Evolutionary conservation across 1,140 invertebrate genomes (phyloP).

Genomic region (Drosophila baimaii): DNA sequence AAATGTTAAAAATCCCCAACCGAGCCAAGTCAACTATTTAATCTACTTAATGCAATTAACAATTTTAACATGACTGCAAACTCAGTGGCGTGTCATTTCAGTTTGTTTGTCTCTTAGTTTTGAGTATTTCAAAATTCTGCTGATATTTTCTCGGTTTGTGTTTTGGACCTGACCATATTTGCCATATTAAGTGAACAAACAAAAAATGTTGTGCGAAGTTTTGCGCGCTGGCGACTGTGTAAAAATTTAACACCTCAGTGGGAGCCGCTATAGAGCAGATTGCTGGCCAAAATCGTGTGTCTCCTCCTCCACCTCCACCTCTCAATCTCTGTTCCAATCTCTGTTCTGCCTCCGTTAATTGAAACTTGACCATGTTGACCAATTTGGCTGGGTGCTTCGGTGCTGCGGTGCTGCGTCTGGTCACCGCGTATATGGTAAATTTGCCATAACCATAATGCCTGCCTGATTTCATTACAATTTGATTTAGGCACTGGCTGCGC

Average conservation of each 20-base stretch:
- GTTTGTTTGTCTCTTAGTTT: constrained; percentile 35
- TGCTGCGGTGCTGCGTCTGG: constrained; percentile 17
- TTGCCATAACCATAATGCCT: constrained; percentile 79
- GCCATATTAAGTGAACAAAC: constrained; percentile 15
- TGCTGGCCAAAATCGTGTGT: constrained; percentile 25
- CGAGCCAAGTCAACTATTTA: constrained; percentile 70
- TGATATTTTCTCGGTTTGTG: constrained; percentile 16
- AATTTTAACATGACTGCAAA: constrained; percentile 83
- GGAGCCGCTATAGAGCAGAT: constrained; percentile 29
- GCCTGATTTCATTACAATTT: constrained; percentile 78
- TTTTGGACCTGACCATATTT: constrained; percentile 52
- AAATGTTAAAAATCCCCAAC: constrained; percentile 81
- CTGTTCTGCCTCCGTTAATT: constrained; percentile 60
- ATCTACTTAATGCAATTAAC: constrained; percentile 84
- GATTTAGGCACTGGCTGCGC: constrained; percentile 73
- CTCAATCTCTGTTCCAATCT: constrained; percentile 13
- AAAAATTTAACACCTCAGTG: constrained; percentile 59
- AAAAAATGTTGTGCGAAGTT: constrained; percentile 57
- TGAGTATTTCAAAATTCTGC: constrained; percentile 61
- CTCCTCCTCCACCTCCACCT: neutral
- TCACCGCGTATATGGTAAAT: constrained; percentile 73
- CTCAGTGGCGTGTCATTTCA: constrained; percentile 62
- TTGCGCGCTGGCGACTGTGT: constrained; percentile 54
- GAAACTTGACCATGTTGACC: constrained; percentile 82
- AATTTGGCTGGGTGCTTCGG: constrained; percentile 57